Percentiles rank a stretch among this genome's conserved stretches.
phyloP scores from a whole-genome alignment of 2,113 vertebrate genomes.

The Oncorhynchus nerka region DNA sequence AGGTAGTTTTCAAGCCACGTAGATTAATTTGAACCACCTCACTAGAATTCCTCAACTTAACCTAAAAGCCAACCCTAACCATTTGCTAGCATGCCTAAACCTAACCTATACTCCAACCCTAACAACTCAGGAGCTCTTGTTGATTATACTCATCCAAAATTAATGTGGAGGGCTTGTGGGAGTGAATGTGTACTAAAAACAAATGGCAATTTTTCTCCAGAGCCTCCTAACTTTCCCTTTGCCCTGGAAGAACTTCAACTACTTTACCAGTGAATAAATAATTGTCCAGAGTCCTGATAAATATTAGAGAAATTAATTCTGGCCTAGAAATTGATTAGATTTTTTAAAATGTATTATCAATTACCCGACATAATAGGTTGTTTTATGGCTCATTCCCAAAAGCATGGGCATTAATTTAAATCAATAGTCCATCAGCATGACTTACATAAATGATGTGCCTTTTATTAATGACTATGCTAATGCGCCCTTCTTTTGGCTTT shows the following conservation, averaged over 20 bases:
- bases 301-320: slow-evolving; percentile 55
- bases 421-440: slow-evolving; percentile 52
- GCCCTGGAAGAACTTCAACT: slow-evolving; percentile 1
- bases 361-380: slow-evolving; percentile 67
- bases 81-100: too few relatives aligned
- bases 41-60: too few relatives aligned
- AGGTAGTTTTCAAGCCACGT: too few relatives aligned
- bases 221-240: too few relatives aligned
- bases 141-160: too few relatives aligned
- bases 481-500: slow-evolving; percentile 22
- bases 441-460: slow-evolving; percentile 7
- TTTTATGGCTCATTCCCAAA: slow-evolving; percentile 64
- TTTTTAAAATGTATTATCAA: slow-evolving; percentile 67
- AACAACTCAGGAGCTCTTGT: too few relatives aligned
- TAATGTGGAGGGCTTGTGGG: too few relatives aligned
- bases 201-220: too few relatives aligned
- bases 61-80: too few relatives aligned
- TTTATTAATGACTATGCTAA: slow-evolving; percentile 39
- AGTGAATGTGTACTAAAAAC: too few relatives aligned
- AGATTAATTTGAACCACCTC: too few relatives aligned
- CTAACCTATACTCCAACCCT: too few relatives aligned
- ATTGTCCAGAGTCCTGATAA: slow-evolving; percentile 42
- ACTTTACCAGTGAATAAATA: slow-evolving; percentile 57
- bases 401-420: slow-evolving; percentile 64
- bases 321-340: slow-evolving; percentile 56